Base-by-base conservation (phyloP, 2,888 invertebrate genomes). In the Bembecia ichneumoniformis region DNA sequence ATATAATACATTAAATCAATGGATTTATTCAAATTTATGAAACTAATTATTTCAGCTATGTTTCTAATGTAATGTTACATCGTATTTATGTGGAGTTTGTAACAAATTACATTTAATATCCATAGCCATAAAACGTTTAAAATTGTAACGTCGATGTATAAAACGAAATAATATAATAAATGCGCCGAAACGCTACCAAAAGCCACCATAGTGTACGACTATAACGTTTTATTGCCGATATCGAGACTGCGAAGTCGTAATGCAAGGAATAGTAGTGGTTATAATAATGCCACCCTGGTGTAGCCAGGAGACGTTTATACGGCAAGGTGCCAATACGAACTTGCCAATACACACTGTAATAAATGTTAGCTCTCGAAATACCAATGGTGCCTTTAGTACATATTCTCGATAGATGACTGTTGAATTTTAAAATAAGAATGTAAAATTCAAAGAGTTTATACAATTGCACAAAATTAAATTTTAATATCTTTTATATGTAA, bases 191-290 rank as follows among this genome's bases (percentile, higher is more conserved):
- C 66, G 71, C 67, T 71, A 62, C 65, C 64, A 64, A 67, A 70
- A 68, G 66, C 70, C 66, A 68, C 67, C 62, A 67, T 69, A 66
- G 67, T 66, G 63, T 64, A 61, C 70, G 72, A 74, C 74, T 77
- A 77, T 79, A 77, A 72, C 74, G 63, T 78, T 83, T 82, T 82
- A 83, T 79, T 76, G 70, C 71, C 68, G 64, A 68, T 76, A 78
- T 79, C 71, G 62, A 36, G 34, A 40, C 65, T 64, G 66, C 64
- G 68, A 66, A 70, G 67, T 73, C 63, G 65, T 73, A 71, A 74
- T 71, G 68, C 71, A 66, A 53, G 65, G 71, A 72, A 77, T 66
- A 69, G 59, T 57, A 62, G 58, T 62, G 64, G 63, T 63, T n/a
- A 61, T 65, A 67, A 73, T 78, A 75, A 74, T 70, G 64, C 65